Conservation (phyloP, 1,140 invertebrate species). For the Agrypnia vestita region DNA sequence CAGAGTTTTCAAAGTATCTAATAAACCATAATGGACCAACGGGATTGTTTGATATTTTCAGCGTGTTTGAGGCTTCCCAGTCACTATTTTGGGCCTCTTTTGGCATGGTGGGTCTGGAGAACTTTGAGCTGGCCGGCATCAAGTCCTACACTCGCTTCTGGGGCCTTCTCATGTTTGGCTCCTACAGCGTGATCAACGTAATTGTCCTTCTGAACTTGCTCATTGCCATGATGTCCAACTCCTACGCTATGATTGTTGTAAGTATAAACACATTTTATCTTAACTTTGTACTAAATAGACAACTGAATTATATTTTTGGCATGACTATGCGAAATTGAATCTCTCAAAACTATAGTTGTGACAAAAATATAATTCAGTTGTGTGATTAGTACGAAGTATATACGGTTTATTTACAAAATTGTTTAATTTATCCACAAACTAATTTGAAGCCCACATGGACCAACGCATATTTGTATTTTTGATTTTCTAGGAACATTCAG, state of each 20-base stretch:
- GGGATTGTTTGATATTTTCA: slow-evolving; percentile 64
- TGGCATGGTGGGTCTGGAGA: slow-evolving; percentile 86
- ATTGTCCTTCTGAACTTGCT: slow-evolving; percentile 90
- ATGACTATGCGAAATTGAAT: too few relatives aligned
- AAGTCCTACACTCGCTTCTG: slow-evolving; percentile 87
- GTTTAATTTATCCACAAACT: too few relatives aligned
- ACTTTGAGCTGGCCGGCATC: slow-evolving; percentile 84
- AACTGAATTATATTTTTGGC: too few relatives aligned
- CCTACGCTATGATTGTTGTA: slow-evolving; percentile 84
- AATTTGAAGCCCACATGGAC: too few relatives aligned
- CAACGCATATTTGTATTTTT: too few relatives aligned
- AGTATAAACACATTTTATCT: slow-evolving; percentile 54
- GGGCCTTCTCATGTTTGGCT: slow-evolving; percentile 87
- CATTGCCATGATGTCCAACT: slow-evolving; percentile 95
- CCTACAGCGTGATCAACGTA: slow-evolving; percentile 88
- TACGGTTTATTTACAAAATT: too few relatives aligned
- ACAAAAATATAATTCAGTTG: too few relatives aligned
- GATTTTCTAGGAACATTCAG: slow-evolving; percentile 81
- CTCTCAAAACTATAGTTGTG: too few relatives aligned
- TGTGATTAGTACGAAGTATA: too few relatives aligned
- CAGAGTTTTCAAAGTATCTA: too few relatives aligned
- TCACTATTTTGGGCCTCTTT: slow-evolving; percentile 94
- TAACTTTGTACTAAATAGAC: too few relatives aligned
- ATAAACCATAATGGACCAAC: too few relatives aligned
- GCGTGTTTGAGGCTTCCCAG: slow-evolving; percentile 91